Conservation (phyloP, 2,113 vertebrate genomes). For the Callaeas wilsoni region DNA sequence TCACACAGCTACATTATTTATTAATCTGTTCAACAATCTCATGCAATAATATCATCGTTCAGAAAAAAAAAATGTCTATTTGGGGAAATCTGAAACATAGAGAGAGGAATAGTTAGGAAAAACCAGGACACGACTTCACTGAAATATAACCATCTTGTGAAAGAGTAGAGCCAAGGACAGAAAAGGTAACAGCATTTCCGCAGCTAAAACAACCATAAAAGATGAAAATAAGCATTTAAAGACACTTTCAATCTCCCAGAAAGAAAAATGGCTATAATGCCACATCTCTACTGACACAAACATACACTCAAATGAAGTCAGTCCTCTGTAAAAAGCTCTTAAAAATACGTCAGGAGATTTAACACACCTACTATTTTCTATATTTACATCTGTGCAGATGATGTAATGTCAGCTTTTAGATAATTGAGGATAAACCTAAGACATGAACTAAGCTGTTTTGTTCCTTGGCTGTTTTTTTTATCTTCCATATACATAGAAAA, state of each 20-base stretch:
- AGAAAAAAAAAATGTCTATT: background rate
- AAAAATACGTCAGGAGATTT: background rate
- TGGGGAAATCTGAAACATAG: background rate
- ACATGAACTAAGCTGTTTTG: background rate
- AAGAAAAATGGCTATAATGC: background rate
- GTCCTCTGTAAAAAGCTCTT: background rate
- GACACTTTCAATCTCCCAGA: background rate
- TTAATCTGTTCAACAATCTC: background rate
- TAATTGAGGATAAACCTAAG: background rate
- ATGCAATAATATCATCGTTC: background rate
- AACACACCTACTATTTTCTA: constrained; percentile 43
- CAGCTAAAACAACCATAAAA: background rate
- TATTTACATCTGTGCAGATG: constrained; percentile 31
- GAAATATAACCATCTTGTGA: background rate
- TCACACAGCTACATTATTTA: background rate
- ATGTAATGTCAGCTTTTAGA: constrained; percentile 7
- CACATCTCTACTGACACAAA: background rate
- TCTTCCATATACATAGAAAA: background rate
- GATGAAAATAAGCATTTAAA: background rate
- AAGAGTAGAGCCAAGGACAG: background rate
- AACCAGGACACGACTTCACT: background rate
- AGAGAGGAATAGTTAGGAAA: background rate
- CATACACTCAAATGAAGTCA: background rate
- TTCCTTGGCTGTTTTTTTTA: background rate
- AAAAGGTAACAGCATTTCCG: background rate